A percentile compares a stretch with the other conserved stretches of the same genome.
Evolutionary conservation across 2,888 invertebrate genomes (phyloP).

Genomic region (Eristalis pertinax): DNA sequence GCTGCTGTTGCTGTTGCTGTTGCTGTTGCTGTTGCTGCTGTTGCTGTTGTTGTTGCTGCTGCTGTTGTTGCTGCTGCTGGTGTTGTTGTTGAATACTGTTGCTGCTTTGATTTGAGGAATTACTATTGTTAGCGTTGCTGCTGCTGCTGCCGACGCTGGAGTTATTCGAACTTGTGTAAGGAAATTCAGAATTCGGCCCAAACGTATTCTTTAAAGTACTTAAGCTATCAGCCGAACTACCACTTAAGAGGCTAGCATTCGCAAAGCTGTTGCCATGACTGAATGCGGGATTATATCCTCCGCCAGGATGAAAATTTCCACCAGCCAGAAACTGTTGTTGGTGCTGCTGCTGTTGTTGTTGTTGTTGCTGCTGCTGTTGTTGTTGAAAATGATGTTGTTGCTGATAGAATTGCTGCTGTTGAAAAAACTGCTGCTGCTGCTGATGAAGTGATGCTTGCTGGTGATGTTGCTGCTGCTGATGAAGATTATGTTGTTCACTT

Average conservation of each 20-base stretch:
- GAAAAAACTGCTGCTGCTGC: slow-evolving; percentile 74
- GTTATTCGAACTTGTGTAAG: slow-evolving; percentile 67
- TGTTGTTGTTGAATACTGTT: slow-evolving; percentile 49
- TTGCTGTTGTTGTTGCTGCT: slow-evolving; percentile 56
- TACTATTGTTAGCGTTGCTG: slow-evolving; percentile 68
- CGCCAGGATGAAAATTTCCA: slow-evolving; percentile 68
- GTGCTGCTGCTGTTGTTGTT: slow-evolving; percentile 73
- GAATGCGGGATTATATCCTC: slow-evolving; percentile 61
- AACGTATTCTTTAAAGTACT: slow-evolving; percentile 80
- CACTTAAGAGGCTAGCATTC: slow-evolving; percentile 50
- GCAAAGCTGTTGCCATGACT: slow-evolving; percentile 58
- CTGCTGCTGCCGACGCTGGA: slow-evolving; percentile 65
- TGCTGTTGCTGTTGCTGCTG: slow-evolving; percentile 65
- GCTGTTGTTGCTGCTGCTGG: slow-evolving; percentile 56
- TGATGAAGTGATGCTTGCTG: slow-evolving; percentile 73
- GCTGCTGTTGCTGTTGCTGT: slow-evolving; percentile 39
- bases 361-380: slow-evolving; percentile 70
- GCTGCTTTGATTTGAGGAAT: slow-evolving; percentile 41
- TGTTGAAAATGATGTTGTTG: slow-evolving; percentile 77
- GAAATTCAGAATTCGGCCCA: slow-evolving; percentile 81
- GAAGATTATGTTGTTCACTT: slow-evolving; percentile 71
- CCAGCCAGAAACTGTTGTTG: slow-evolving; percentile 74
- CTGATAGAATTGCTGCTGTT: slow-evolving; percentile 75
- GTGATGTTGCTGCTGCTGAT: slow-evolving; percentile 74
- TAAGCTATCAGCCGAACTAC: slow-evolving; percentile 77